Base-by-base conservation (phyloP, 2,113 vertebrate species). In the Thomomys bottae region DNA sequence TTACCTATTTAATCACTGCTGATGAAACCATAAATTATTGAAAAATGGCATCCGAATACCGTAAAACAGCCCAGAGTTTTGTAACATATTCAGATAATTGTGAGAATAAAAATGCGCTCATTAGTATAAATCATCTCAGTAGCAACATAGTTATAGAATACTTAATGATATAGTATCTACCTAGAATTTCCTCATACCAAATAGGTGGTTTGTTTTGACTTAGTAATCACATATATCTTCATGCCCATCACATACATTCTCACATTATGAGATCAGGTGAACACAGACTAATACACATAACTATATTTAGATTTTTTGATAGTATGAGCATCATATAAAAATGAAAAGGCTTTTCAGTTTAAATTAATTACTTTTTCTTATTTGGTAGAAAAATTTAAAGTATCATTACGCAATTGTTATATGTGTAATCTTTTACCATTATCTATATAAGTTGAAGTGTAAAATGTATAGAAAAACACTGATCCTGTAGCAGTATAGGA, bases 191-290 rank as follows among this genome's bases (percentile, higher is more conserved):
- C 2, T 82, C 6, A 3, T 24, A 34, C 32, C 14, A 83, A 83
- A 36, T 8, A 18, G 5, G 24, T 36, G 6, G 21, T 75, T 68
- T 36, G 4, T 59, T 21, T 18, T 45, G 17, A 11, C 34, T 67
- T 34, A 82, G 75, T 6, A 75, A 67, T 34, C 61, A 75, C 2
- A 8, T 2, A 8, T 7, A 15, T 5, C 23, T 23, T 28, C n/a
- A 34, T 23, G 11, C 20, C 17, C 4, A 59, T 1, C 5, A 54
- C 14, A 15, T 54, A 2, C 11, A 54, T 3, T 40, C 0, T n/a
- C 59, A 36, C 12, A 34, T 2, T 30, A 38, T 66, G 8, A 18
- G 3, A 18, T 24, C 23, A 4, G 38, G 23, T 24, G 42, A 66
- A 6, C 5, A 42, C 15, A 80, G 28, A 17, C 10, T 15, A 34